Evolutionary conservation across 1,140 invertebrate genomes (phyloP), one percentile per base, ranked within the genome.

Genomic region (Homarus americanus): DNA sequence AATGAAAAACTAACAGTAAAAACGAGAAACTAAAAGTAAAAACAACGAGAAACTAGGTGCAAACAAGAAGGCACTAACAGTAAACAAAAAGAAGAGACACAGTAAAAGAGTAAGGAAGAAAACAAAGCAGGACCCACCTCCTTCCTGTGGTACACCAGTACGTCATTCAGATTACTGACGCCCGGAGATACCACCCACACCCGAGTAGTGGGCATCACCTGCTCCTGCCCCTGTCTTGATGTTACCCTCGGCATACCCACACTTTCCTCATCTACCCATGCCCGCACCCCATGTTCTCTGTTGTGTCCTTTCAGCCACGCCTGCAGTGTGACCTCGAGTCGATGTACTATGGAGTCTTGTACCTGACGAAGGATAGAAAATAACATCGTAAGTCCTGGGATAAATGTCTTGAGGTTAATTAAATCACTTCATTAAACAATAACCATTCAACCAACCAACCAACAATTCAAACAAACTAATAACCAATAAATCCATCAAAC

Each of bases 221-320:
- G 4, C n/a, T 40, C 49, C 78, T 44, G 40, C 38, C 78, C 40
- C 66, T 5, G 24, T 24, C 7, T n/a, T 69, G 24, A 5, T 69
- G 66, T 24, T 24, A n/a, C 40, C 78, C 28, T 20, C 10, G 24
- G 20, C 28, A 15, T 24, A n/a, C 4, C 44, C 44, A n/a, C 20
- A 44, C 78, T 44, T 1, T 15, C 40, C 38, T 80, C 78, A 40
- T 80, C 78, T 3, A 80, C 78, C 78, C 78, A 80, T 24, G 78
- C 78, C 78, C 24, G 34, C 40, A 80, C 78, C 1, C 78, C 41
- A n/a, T 20, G 44, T 5, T 69, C 24, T 40, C 40, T n/a, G n/a
- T n/a, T n/a, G n/a, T n/a, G n/a, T n/a, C n/a, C 40, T 10, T 53
- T 24, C 10, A 80, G 5, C 40, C 40, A 80, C 40, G 78, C 40